These are phyloP conservation scores for Nasonovia ribisnigri DNA, from an alignment of 2,888 invertebrate genomes.

Conservation along the genomic window DNA sequence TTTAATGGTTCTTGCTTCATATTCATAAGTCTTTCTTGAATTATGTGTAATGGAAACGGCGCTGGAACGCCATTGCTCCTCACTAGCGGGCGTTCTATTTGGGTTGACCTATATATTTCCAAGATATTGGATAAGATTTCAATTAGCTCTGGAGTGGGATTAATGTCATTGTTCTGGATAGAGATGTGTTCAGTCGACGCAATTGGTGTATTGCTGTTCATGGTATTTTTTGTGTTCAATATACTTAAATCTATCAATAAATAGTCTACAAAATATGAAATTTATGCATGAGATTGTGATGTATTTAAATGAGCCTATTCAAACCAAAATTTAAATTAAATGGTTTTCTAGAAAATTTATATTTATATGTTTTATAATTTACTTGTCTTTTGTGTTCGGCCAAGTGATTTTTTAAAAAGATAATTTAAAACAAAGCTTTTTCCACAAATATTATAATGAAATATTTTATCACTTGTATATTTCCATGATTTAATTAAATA, in stretches of 20 bases:
- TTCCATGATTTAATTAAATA: background rate
- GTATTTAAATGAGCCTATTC: constrained; percentile 41
- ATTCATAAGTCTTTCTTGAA: too few species aligned
- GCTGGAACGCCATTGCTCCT: too few species aligned
- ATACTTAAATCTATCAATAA: background rate
- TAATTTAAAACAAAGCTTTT: background rate
- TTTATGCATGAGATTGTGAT: background rate
- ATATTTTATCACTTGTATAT: background rate
- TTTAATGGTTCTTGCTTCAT: too few species aligned
- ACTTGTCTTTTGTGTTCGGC: constrained; percentile 4
- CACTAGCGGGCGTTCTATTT: too few species aligned
- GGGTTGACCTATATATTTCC: too few species aligned
- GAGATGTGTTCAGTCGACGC: too few species aligned
- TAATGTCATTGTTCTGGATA: too few species aligned
- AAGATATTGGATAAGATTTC: too few species aligned
- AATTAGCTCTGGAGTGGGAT: too few species aligned
- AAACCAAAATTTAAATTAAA: constrained; percentile 49
- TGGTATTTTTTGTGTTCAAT: background rate
- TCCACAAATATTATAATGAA: constrained; percentile 38
- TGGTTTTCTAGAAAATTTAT: constrained; percentile 18
- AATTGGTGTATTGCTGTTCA: too few species aligned
- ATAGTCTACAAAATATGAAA: background rate
- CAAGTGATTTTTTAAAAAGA: constrained; percentile 1
- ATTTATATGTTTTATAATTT: background rate
- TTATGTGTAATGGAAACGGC: too few species aligned